A percentile compares a stretch with the other conserved stretches of the same genome.
These are phyloP conservation scores for Physella acuta DNA, from an alignment of 1,140 invertebrate species.

Conservation along the genomic window DNA sequence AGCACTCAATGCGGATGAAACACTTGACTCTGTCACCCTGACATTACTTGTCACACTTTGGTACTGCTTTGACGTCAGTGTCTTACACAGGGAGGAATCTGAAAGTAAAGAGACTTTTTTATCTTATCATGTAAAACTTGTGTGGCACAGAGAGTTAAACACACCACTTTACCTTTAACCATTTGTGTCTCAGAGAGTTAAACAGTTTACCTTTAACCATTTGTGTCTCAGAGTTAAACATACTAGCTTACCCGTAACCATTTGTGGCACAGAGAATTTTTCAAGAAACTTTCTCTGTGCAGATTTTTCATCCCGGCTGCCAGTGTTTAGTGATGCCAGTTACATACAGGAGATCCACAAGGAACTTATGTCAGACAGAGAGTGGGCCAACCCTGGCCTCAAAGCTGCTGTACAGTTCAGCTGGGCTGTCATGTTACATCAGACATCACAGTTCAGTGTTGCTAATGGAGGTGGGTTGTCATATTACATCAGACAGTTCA, in stretches of 20 bases:
- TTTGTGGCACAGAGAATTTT: too few relatives aligned
- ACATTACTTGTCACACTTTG: constrained; percentile 80
- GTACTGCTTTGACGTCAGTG: constrained; percentile 80
- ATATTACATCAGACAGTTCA: constrained; percentile 69
- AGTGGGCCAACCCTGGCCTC: constrained; percentile 71
- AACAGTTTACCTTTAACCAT: too few relatives aligned
- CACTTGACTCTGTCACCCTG: constrained; percentile 75
- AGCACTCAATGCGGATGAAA: constrained; percentile 51
- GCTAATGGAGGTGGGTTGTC: constrained; percentile 20
- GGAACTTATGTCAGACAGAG: constrained; percentile 63
- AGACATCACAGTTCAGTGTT: constrained; percentile 64
- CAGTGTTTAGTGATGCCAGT: constrained; percentile 71
- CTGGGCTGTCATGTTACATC: constrained; percentile 78
- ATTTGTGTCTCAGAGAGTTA: too few relatives aligned
- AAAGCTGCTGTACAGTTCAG: constrained; percentile 77
- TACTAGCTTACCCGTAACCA: too few relatives aligned
- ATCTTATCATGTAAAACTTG: too few relatives aligned
- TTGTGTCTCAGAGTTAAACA: too few relatives aligned
- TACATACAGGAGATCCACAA: constrained; percentile 67
- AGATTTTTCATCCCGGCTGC: constrained; percentile 61
- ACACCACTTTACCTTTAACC: too few relatives aligned
- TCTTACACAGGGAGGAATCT: constrained; percentile 67
- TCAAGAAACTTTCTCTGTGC: constrained; percentile 11
- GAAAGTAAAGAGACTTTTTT: too few relatives aligned
- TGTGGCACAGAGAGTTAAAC: too few relatives aligned